Evolutionary conservation across 1,140 invertebrate genomes (phyloP).

Genomic region (Oryzaephilus surinamensis): DNA sequence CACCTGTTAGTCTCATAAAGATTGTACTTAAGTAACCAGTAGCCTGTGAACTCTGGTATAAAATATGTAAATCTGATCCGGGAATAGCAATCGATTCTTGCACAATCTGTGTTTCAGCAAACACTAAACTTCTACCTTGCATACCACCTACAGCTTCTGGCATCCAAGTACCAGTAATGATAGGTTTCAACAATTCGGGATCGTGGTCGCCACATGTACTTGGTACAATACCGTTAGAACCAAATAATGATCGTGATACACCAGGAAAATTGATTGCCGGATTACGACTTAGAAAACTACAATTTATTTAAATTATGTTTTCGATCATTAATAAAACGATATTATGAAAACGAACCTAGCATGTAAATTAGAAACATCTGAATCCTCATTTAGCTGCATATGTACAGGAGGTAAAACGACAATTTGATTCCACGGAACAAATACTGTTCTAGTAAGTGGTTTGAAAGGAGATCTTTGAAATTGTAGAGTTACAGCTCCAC

Average conservation of each 20-base stretch:
- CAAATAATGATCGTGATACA: conserved; percentile 45
- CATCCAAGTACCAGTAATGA: conserved; percentile 77
- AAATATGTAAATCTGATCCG: conserved; percentile 80
- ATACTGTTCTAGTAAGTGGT: conserved; percentile 74
- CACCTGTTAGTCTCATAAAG: conserved; percentile 79
- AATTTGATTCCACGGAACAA: conserved; percentile 93
- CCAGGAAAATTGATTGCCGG: conserved; percentile 48
- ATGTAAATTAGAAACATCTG: conserved; percentile 42
- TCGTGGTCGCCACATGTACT: conserved; percentile 75
- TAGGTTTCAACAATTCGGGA: conserved; percentile 66
- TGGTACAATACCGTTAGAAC: conserved; percentile 40
- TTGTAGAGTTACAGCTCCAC: conserved; percentile 93
- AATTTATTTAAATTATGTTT: not conserved
- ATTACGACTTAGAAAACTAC: conserved; percentile 28
- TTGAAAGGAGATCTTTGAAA: conserved; percentile 90
- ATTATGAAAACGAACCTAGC: conserved; percentile 39
- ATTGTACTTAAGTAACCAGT: conserved; percentile 87
- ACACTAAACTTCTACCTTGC: conserved; percentile 69
- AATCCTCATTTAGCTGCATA: conserved; percentile 72
- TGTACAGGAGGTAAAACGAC: conserved; percentile 78
- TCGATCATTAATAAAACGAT: not conserved
- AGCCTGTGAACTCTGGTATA: conserved; percentile 87
- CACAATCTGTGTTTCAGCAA: conserved; percentile 85
- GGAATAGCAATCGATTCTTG: conserved; percentile 91
- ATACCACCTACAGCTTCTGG: conserved; percentile 73